Base-by-base conservation (phyloP, 2,888 invertebrate species). In the Mycalesis mineus region DNA sequence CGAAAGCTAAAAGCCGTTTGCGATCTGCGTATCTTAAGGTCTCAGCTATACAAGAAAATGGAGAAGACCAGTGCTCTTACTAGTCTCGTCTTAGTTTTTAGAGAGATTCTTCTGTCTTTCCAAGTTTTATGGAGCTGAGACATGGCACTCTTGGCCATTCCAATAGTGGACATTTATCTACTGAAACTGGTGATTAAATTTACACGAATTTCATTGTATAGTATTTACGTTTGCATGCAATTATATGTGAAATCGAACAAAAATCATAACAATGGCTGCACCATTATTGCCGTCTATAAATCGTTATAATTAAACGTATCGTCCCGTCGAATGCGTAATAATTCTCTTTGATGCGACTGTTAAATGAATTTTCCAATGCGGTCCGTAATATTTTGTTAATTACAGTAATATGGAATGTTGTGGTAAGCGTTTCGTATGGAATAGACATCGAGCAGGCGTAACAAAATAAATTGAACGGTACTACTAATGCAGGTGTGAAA, bases 351-450 rank as follows among this genome's bases (percentile, higher is more conserved):
- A 80, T 77, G 75, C 72, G 68, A 60, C 70, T 68, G 74, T 77
- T 77, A 77, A 81, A 83, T 80, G 77, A 79, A 82, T 80, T 74
- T 75, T 72, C 73, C 71, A 66, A 70, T 73, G 66, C 64, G 67
- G 65, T 69, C 65, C 74, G 71, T 72, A 77, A 80, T 80, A 83
- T 84, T 83, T 77, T 77, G 77, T 79, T 84, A 84, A 85, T 84
- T 83, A 82, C 78, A 79, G 72, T 78, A 78, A 82, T 80, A 77
- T 74, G 73, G 73, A 75, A 77, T 78, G 77, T 78, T 42, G 52
- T 22, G 49, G 48, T 48, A 11, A 33, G 13, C 11, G 8, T 28
- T 31, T 44, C n/a, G 41, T 36, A 31, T 31, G 40, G 41, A 29
- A 15, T 15, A 41, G 37, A 22, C 15, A 48, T 22, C 2, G 22